Base-by-base conservation (phyloP, 2,888 invertebrate genomes). In the Polymixis lichenea region DNA sequence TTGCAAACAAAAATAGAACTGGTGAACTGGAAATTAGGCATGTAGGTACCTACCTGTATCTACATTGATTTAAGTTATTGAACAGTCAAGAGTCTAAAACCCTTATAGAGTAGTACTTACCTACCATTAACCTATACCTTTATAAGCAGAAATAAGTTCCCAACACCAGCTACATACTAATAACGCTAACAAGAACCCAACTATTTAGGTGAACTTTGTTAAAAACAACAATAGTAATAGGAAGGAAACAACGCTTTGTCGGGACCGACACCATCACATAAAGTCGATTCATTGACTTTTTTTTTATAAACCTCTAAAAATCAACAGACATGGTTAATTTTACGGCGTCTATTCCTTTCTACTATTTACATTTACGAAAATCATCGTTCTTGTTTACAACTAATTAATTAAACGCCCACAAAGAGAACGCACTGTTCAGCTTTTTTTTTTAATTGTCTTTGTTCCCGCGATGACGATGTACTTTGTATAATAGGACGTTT, bases 341-440 rank as follows among this genome's bases (percentile, higher is more conserved):
- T 91, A 93, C 93, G 93, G 92, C 90, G 91, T 90, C 89, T 88
- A 89, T 84, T 79, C 88, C 93, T 94, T 94, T 95, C 94, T 92
- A 93, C 93, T 95, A 95, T 96, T 96, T 96, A 94, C 94, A 94
- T 96, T 96, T 95, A 91, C 95, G 92, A 95, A 93, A 94, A 95
- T 96, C 96, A 96, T 96, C 95, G 93, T 91, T 92, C 95, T 95
- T 96, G 96, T 96, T 96, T 96, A 94, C 93, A 91, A 91, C 92
- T 96, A 96, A 96, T 96, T 96, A 96, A 96, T 96, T 96, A 96
- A 91, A 92, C 86, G 80, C 86, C 88, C 91, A 95, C 95, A 95
- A 95, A 93, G 91, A 87, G 91, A 90, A 91, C 88, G 87, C 89
- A 91, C 89, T 89, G 90, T 84, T 91, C 89, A 87, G 86, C 88